phyloP scores from a whole-genome alignment of 2,888 invertebrate genomes.

The Acleris emargana region DNA sequence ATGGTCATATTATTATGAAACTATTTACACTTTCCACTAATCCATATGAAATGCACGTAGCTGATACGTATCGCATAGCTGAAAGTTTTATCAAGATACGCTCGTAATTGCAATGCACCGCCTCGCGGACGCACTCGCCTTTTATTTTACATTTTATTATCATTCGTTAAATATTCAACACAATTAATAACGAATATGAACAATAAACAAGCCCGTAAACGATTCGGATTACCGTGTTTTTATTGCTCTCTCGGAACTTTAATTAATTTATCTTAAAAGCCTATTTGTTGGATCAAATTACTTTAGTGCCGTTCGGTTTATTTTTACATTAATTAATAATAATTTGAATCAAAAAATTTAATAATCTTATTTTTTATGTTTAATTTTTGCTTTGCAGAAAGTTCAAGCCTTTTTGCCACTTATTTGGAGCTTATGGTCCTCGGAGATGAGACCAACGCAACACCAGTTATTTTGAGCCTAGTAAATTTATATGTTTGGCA shows the following conservation, averaged over 20 bases:
- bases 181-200: constrained; percentile 49
- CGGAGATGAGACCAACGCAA: too few species aligned
- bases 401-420: too few species aligned
- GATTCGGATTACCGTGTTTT: constrained; percentile 54
- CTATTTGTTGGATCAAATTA: constrained; percentile 23
- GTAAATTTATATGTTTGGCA: too few species aligned
- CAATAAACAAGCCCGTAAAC: constrained; percentile 48
- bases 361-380: not conserved
- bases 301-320: constrained; percentile 20
- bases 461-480: too few species aligned
- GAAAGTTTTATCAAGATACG: constrained; percentile 21
- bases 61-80: constrained; percentile 12
- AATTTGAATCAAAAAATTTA: too few species aligned
- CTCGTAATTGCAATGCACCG: constrained; percentile 22
- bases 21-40: constrained; percentile 7
- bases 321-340: constrained; percentile 15
- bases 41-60: constrained; percentile 5
- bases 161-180: constrained; percentile 46
- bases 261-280: constrained; percentile 30
- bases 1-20: constrained; percentile 6
- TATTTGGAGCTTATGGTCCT: too few species aligned
- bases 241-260: constrained; percentile 40
- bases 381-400: too few species aligned
- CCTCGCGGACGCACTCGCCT: constrained; percentile 21
- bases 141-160: constrained; percentile 23